These are phyloP conservation scores for Nemotelus nigrinus DNA, from an alignment of 2,888 invertebrate genomes.

Conservation along the genomic window DNA sequence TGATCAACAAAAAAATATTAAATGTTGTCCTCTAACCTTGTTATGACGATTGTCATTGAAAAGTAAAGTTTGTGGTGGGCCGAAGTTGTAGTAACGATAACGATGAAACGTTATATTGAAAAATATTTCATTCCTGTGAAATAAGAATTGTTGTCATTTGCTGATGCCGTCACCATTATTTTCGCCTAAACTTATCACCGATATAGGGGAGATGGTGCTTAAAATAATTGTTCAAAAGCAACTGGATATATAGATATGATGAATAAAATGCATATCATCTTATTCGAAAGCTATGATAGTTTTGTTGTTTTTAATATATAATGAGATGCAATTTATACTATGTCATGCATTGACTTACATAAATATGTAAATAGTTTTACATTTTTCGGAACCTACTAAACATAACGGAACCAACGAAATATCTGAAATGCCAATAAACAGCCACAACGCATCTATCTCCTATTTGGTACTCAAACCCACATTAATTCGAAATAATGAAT, in stretches of 20 bases:
- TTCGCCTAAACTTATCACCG: not conserved
- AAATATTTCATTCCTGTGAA: conserved; percentile 32
- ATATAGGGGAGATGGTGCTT: not conserved
- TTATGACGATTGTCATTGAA: conserved; percentile 37
- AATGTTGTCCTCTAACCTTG: conserved; percentile 33
- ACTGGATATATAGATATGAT: no score
- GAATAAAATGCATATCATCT: no score
- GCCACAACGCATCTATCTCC: not conserved
- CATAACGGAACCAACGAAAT: no score
- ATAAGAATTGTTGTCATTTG: conserved; percentile 2
- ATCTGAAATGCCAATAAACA: no score
- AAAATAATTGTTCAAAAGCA: no score
- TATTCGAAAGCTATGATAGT: no score
- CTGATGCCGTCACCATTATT: conserved; percentile 6
- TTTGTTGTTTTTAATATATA: no score
- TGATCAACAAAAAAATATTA: conserved; percentile 25
- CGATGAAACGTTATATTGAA: conserved; percentile 19
- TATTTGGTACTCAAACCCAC: not conserved
- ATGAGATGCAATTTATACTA: no score
- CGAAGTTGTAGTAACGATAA: conserved; percentile 23
- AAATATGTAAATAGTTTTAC: no score
- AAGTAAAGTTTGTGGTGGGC: not conserved
- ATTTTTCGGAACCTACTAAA: no score
- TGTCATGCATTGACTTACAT: no score
- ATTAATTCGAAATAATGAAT: conserved; percentile 3